These are phyloP conservation scores for Scaptomyza caliginosa DNA, from an alignment of 2,888 invertebrate species.

Conservation along the genomic window DNA sequence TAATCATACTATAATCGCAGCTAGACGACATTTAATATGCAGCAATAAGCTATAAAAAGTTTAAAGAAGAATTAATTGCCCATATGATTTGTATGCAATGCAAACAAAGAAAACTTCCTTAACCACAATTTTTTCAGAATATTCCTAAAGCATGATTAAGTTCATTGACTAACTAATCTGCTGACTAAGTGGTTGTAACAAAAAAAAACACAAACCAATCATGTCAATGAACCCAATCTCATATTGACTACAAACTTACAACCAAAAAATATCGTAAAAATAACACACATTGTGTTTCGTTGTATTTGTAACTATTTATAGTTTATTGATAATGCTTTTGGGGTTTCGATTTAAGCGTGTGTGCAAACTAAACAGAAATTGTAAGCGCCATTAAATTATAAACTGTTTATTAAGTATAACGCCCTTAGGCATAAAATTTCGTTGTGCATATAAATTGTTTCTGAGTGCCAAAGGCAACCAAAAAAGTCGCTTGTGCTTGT, in stretches of 20 bases:
- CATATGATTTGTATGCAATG: neutral
- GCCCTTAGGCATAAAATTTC: slow-evolving; percentile 1
- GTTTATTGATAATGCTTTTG: slow-evolving; percentile 6
- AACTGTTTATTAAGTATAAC: neutral
- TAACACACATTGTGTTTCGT: neutral
- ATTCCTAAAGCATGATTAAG: neutral
- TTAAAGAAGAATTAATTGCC: neutral
- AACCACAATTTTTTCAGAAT: too few species aligned
- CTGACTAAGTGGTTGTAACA: neutral
- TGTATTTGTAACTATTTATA: slow-evolving; percentile 5
- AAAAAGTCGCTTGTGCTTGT: slow-evolving; percentile 14
- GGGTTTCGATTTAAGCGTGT: neutral
- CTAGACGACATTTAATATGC: slow-evolving; percentile 22
- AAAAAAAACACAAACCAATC: too few species aligned
- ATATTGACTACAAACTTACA: neutral
- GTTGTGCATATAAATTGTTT: slow-evolving; percentile 13
- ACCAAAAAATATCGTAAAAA: neutral
- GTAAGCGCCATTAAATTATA: neutral
- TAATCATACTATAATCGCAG: slow-evolving; percentile 17
- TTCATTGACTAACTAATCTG: neutral
- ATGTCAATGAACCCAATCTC: slow-evolving; percentile 1
- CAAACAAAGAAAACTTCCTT: too few species aligned
- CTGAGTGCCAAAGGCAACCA: slow-evolving; percentile 17
- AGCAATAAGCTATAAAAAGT: neutral
- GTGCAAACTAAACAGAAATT: neutral